Conservation (phyloP, 1,140 invertebrate species). For the Drosophila grimshawi region DNA sequence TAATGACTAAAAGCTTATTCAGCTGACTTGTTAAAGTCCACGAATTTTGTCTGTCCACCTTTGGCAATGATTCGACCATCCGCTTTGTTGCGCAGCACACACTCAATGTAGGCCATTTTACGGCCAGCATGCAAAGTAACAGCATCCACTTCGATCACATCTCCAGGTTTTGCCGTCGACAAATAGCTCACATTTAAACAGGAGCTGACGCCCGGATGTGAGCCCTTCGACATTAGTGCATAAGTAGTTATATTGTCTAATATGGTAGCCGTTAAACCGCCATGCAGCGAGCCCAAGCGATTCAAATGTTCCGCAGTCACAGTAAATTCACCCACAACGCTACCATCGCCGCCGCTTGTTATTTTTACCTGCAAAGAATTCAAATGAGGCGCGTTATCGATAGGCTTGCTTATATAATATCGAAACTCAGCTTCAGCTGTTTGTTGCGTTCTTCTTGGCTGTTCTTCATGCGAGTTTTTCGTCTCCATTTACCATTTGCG, state of each 20-base stretch:
- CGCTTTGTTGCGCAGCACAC: slow-evolving; percentile 90
- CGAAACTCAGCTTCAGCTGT: slow-evolving; percentile 51
- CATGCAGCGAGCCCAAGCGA: slow-evolving; percentile 90
- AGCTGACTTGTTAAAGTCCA: slow-evolving; percentile 80
- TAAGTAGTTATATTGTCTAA: slow-evolving; percentile 93
- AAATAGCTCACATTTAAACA: slow-evolving; percentile 91
- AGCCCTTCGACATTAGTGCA: slow-evolving; percentile 89
- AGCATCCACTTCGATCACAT: slow-evolving; percentile 91
- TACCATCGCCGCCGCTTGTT: slow-evolving; percentile 66
- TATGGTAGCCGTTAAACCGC: slow-evolving; percentile 92
- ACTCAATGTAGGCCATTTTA: slow-evolving; percentile 92
- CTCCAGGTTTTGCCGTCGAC: slow-evolving; percentile 90
- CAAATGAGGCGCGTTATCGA: slow-evolving; percentile 55
- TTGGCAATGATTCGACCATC: slow-evolving; percentile 90
- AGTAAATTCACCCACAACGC: slow-evolving; percentile 87
- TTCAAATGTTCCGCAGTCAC: slow-evolving; percentile 92
- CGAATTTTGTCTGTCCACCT: slow-evolving; percentile 92
- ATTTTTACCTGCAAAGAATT: slow-evolving; percentile 58
- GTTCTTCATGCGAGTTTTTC: slow-evolving; percentile 15
- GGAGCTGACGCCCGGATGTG: slow-evolving; percentile 89
- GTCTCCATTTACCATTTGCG: slow-evolving; percentile 85
- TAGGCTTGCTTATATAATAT: slow-evolving; percentile 56
- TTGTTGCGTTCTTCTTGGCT: slow-evolving; percentile 13
- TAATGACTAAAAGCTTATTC: slow-evolving; percentile 1
- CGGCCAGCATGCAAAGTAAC: slow-evolving; percentile 91